Conservation (phyloP, 1,140 invertebrate species). For the Liolophura sinensis region DNA sequence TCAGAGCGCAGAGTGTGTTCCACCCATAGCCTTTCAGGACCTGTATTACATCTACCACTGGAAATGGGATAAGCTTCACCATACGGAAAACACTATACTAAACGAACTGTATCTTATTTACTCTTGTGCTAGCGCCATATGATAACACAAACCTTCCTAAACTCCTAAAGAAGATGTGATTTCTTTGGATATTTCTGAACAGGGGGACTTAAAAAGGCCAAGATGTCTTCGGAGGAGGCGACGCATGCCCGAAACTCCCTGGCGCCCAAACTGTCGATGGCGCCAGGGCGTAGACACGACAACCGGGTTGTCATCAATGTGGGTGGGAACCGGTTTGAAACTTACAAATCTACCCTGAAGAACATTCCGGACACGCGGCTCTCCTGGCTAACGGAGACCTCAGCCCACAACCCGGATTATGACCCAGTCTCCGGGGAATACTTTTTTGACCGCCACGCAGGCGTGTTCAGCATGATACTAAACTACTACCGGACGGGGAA, state of each 20-base stretch:
- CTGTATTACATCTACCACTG: too few relatives aligned
- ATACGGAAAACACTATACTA: too few relatives aligned
- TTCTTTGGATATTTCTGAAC: background rate
- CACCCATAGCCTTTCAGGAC: too few relatives aligned
- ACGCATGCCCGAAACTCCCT: constrained; percentile 26
- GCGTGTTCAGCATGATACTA: constrained; percentile 56
- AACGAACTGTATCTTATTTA: background rate
- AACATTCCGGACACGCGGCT: constrained; percentile 57
- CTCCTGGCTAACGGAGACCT: constrained; percentile 50
- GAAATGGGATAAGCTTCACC: too few relatives aligned
- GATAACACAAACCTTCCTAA: background rate
- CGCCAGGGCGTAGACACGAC: constrained; percentile 16
- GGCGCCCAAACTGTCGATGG: constrained; percentile 15
- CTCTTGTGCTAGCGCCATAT: constrained; percentile 3
- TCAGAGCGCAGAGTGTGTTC: too few relatives aligned
- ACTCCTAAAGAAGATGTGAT: background rate
- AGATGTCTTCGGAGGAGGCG: constrained; percentile 21
- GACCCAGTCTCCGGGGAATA: constrained; percentile 53
- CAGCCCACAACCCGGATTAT: constrained; percentile 48
- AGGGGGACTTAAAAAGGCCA: constrained; percentile 9
- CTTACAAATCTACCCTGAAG: constrained; percentile 71
- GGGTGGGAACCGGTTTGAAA: constrained; percentile 94
- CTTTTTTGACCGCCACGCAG: constrained; percentile 58
- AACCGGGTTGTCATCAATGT: constrained; percentile 88
- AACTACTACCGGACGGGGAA: constrained; percentile 58